Conservation (phyloP, 2,888 invertebrate genomes). For the Hoplodrina ambigua region DNA sequence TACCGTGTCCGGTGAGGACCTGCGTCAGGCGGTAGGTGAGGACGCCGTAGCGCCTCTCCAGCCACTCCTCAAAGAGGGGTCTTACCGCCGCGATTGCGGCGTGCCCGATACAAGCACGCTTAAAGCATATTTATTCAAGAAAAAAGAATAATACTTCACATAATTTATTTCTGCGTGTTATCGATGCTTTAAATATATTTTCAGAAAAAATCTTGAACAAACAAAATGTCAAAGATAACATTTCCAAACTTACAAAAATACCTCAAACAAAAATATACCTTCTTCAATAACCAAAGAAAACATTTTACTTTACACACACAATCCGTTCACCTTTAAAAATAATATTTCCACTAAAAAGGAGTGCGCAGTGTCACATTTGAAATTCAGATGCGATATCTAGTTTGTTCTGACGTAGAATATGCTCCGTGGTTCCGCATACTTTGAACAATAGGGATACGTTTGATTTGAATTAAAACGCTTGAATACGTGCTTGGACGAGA, state of each 20-base stretch:
- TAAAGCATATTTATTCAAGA: too few species aligned
- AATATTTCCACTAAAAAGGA: conserved; percentile 48
- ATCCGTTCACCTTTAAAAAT: conserved; percentile 43
- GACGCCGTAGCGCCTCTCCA: too few species aligned
- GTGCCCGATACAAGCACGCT: too few species aligned
- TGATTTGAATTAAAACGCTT: conserved; percentile 56
- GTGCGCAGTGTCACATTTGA: conserved; percentile 64
- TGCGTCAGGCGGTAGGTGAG: too few species aligned
- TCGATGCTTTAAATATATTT: background rate
- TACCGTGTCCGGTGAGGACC: too few species aligned
- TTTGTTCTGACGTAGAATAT: conserved; percentile 59
- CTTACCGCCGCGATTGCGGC: too few species aligned
- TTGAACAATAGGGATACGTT: conserved; percentile 51
- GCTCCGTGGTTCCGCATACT: conserved; percentile 54
- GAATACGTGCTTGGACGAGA: conserved; percentile 49
- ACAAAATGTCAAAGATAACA: background rate
- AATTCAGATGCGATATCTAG: conserved; percentile 67
- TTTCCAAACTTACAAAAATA: conserved; percentile 3
- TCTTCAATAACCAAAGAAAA: conserved; percentile 11
- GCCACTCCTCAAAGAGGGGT: too few species aligned
- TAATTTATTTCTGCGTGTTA: too few species aligned
- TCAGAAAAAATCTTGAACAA: background rate
- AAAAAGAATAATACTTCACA: too few species aligned
- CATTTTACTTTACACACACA: conserved; percentile 10
- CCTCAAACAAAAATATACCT: conserved; percentile 9